These are phyloP conservation scores for Listrodromus nycthemerus DNA, from an alignment of 2,888 invertebrate genomes.

Conservation along the genomic window DNA sequence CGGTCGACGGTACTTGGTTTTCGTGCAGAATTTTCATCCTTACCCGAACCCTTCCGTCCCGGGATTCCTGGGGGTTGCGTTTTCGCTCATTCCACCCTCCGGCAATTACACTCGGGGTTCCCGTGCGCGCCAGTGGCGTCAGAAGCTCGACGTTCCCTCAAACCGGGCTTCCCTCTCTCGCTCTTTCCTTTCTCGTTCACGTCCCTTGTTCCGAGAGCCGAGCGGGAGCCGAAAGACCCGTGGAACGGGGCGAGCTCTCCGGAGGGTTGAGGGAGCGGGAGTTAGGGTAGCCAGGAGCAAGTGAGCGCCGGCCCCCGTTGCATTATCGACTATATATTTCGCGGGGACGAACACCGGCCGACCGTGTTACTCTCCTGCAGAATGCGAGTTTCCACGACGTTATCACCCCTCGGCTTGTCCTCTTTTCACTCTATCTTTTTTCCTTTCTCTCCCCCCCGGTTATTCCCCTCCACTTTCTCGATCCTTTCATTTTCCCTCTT, in stretches of 20 bases:
- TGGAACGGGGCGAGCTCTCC: conserved; percentile 51
- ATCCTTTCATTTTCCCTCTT: conserved; percentile 59
- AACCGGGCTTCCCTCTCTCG: conserved; percentile 46
- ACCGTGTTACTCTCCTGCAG: conserved; percentile 65
- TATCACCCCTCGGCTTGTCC: conserved; percentile 71
- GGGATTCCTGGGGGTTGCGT: conserved; percentile 68
- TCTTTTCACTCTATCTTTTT: conserved; percentile 52
- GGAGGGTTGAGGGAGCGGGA: conserved; percentile 59
- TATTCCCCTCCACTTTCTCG: conserved; percentile 46
- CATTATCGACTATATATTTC: conserved; percentile 78
- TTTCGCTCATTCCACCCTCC: conserved; percentile 73
- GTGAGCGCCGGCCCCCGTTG: conserved; percentile 70
- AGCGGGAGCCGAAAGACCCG: conserved; percentile 38
- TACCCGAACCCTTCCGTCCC: conserved; percentile 64
- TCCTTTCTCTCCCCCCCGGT: neutral
- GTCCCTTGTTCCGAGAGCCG: conserved; percentile 48
- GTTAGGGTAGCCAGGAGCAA: conserved; percentile 67
- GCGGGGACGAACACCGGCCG: conserved; percentile 49
- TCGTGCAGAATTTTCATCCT: conserved; percentile 54
- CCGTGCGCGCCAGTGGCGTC: conserved; percentile 50
- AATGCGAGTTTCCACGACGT: conserved; percentile 74
- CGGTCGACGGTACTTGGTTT: conserved; percentile 7
- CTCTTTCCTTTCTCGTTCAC: conserved; percentile 36
- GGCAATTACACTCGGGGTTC: conserved; percentile 73
- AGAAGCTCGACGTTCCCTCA: conserved; percentile 52